These are phyloP conservation scores for Leptarthrus brevirostris DNA, from an alignment of 2,888 invertebrate species.

Conservation along the genomic window DNA sequence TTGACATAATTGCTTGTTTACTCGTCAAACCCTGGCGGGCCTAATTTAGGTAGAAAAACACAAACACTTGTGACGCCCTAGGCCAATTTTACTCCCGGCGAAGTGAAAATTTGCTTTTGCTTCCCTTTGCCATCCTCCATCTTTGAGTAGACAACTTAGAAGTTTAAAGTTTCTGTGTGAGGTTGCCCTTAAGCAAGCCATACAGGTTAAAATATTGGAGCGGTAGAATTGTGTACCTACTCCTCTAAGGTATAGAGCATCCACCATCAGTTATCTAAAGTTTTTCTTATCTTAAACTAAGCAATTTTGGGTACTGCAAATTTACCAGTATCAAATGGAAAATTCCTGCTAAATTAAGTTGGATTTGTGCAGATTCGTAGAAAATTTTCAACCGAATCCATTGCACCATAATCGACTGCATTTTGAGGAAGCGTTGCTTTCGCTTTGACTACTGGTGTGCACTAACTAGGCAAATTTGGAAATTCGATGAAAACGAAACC, in stretches of 20 bases:
- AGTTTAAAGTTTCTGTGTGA: conserved; percentile 46
- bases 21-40: conserved; percentile 51
- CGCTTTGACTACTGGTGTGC: conserved; percentile 39
- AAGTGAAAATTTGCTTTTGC: conserved; percentile 53
- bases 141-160: conserved; percentile 37
- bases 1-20: conserved; percentile 59
- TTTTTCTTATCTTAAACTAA: conserved; percentile 37
- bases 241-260: not conserved
- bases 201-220: conserved; percentile 26
- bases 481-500: conserved; percentile 6
- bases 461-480: conserved; percentile 16
- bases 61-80: conserved; percentile 52
- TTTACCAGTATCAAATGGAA: conserved; percentile 59
- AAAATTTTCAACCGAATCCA: conserved; percentile 59
- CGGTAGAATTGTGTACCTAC: not conserved
- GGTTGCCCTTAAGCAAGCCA: conserved; percentile 35
- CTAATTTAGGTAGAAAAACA: conserved; percentile 55
- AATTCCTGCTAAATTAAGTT: conserved; percentile 61
- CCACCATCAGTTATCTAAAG: not conserved
- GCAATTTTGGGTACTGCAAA: conserved; percentile 51
- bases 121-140: conserved; percentile 41
- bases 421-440: not conserved
- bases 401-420: conserved; percentile 32
- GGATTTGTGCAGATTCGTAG: conserved; percentile 63
- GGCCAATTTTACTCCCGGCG: conserved; percentile 38